Conservation (phyloP, 1,140 invertebrate genomes). For the Bombus affinis region DNA sequence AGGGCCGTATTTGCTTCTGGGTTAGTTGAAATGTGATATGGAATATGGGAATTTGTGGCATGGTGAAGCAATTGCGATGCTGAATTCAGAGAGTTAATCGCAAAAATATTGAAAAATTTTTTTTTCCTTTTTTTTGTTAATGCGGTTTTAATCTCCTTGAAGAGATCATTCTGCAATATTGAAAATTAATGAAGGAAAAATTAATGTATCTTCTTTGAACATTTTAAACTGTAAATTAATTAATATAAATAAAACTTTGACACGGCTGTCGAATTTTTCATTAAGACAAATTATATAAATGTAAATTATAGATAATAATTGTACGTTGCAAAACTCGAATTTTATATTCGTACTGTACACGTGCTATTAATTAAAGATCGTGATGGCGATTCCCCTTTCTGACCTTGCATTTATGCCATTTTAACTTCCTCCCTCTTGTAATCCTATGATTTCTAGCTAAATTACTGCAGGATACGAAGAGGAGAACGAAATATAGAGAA, state of each 20-base stretch:
- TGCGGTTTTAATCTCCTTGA: too few relatives aligned
- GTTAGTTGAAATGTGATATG: background rate
- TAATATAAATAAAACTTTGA: too few relatives aligned
- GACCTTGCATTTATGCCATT: slow-evolving; percentile 7
- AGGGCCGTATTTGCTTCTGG: background rate
- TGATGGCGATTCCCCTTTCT: background rate
- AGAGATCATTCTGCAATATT: too few relatives aligned
- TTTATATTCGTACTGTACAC: background rate
- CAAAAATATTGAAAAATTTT: too few relatives aligned
- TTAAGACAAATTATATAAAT: too few relatives aligned
- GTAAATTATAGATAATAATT: too few relatives aligned
- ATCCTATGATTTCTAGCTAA: background rate
- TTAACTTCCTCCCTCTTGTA: background rate
- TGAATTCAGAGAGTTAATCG: background rate
- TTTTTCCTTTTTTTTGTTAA: too few relatives aligned
- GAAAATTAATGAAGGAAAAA: too few relatives aligned
- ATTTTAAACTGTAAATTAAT: too few relatives aligned
- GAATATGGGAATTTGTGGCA: background rate
- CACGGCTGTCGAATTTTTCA: too few relatives aligned
- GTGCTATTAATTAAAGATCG: slow-evolving; percentile 31
- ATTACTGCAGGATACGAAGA: background rate
- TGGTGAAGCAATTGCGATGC: background rate
- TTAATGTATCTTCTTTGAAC: too few relatives aligned
- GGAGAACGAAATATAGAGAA: background rate
- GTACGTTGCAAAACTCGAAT: background rate